Evolutionary conservation across 2,797 vertebrate genomes (phyloP).

Genomic region (Gymnothorax javanicus): DNA sequence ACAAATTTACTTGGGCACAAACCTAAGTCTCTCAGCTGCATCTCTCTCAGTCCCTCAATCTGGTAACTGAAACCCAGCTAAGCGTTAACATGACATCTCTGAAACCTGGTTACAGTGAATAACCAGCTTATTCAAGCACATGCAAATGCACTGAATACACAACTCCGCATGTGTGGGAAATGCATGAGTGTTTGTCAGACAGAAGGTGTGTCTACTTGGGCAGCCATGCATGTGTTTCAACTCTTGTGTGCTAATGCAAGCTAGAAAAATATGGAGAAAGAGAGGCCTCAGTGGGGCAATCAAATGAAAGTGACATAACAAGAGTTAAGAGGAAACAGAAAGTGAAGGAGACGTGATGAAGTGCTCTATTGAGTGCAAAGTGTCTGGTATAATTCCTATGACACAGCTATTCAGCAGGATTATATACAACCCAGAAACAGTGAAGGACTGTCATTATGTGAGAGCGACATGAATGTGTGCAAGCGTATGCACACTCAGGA

Average conservation of each 20-base stretch:
- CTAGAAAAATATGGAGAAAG: background rate
- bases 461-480: background rate
- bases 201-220: background rate
- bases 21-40: too few relatives aligned
- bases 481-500: too few relatives aligned
- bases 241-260: background rate
- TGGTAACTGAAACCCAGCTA: too few relatives aligned
- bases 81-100: too few relatives aligned
- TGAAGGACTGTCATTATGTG: background rate
- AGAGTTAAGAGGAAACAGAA: background rate
- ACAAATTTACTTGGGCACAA: too few relatives aligned
- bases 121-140: too few relatives aligned
- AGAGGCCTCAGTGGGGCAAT: background rate
- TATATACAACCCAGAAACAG: background rate
- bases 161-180: too few relatives aligned
- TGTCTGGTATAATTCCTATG: background rate
- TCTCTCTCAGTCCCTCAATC: too few relatives aligned
- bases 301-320: background rate
- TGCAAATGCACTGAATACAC: too few relatives aligned
- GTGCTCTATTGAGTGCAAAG: conserved; percentile 7
- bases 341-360: background rate
- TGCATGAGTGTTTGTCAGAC: too few relatives aligned
- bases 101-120: too few relatives aligned
- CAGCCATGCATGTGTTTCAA: background rate
- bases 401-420: background rate